phyloP scores from a whole-genome alignment of 2,113 vertebrate species.

The Dolichotis patagonum region DNA sequence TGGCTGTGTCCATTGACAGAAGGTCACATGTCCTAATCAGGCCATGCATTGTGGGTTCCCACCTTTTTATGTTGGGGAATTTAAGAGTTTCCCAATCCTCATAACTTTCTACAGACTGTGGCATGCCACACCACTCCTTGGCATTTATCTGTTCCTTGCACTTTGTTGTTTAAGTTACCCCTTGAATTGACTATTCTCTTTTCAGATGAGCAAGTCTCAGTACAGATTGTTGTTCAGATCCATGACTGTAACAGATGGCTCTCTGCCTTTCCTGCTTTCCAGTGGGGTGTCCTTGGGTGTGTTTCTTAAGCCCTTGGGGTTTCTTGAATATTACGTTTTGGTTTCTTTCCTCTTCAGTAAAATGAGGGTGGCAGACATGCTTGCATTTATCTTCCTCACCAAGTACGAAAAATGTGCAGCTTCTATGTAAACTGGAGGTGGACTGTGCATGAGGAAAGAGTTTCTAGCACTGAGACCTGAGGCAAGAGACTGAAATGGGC shows the following conservation, averaged over 20 bases:
- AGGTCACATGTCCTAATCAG: background rate
- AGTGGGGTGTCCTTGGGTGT: background rate
- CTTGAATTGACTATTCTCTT: background rate
- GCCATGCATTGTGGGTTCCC: background rate
- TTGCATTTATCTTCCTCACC: background rate
- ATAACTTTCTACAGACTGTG: background rate
- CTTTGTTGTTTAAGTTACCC: background rate
- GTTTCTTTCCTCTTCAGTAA: background rate
- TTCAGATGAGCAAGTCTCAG: background rate
- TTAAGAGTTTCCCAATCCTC: background rate
- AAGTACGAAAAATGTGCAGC: background rate
- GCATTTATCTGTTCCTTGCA: background rate
- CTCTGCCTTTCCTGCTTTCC: background rate
- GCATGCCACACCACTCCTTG: background rate
- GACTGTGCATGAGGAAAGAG: background rate
- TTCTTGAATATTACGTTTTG: background rate
- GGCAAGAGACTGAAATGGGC: background rate
- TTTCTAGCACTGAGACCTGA: background rate
- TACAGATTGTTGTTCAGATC: background rate
- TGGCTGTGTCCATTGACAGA: background rate
- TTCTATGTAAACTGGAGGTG: background rate
- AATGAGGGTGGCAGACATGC: background rate
- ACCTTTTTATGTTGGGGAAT: background rate
- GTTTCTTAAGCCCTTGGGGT: background rate
- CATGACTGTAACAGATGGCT: background rate